Evolutionary conservation across 2,888 invertebrate species (phyloP), one percentile per base, ranked within the genome.

Genomic region (Furcula furcula): DNA sequence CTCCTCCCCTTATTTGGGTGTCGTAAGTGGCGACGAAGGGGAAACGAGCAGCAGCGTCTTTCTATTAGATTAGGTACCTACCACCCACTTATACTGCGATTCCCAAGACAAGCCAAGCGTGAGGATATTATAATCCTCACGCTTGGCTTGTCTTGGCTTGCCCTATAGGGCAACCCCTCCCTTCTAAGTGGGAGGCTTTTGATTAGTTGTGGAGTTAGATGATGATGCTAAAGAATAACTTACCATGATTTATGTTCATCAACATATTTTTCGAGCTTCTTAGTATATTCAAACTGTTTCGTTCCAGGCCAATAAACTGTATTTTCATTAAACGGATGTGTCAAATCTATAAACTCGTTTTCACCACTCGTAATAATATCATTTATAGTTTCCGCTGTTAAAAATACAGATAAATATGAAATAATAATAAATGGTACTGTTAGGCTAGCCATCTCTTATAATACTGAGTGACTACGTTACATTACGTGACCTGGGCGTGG

Each of bases 281-380:
- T 73, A 7, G 65, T 76, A 40, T 72, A 79, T 36, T 48, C 37
- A 51, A 81, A 82, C 1, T 49, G 50, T 43, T 54, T 44, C 10
- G 21, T 26, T 10, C 55, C 53, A 0, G 72, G 67, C 75, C 74
- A 80, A 52, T 76, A 79, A 9, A 79, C 48, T 2, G 80, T 76
- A 13, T 59, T 15, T 16, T 67, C 63, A 47, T 79, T 67, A 39
- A 76, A 80, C 1, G 68, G 52, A 46, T 78, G 66, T 14, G 72
- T 68, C 29, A 83, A 52, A 52, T 83, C 82, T 35, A 77, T 58
- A 35, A 79, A 77, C 31, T 79, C 76, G 42, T 69, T 76, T 26
- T 64, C 50, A n/a, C 69, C 71, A 40, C 49, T 64, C 27, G 75
- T 73, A 31, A 81, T 47, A 28, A 73, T 34, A 14, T 60, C 49